phyloP scores from a whole-genome alignment of 1,140 invertebrate genomes.

The Lutraria rhynchaena region DNA sequence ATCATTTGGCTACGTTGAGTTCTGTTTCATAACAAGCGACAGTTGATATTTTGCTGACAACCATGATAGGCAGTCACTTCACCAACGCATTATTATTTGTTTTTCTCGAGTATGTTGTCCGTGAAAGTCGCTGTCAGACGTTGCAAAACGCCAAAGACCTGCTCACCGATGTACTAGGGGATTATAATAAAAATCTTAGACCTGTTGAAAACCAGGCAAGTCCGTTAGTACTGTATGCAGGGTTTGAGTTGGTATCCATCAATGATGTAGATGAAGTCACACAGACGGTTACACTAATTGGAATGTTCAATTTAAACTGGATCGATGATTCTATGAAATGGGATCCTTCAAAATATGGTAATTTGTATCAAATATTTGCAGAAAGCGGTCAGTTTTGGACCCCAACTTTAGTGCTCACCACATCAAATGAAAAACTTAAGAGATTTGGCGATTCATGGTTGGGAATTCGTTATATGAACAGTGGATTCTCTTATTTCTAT shows the following conservation, averaged over 20 bases:
- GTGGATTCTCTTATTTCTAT: not conserved
- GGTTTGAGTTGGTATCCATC: not conserved
- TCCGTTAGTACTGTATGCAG: not conserved
- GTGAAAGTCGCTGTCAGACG: too few species aligned
- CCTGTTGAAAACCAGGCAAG: not conserved
- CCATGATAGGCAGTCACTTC: too few species aligned
- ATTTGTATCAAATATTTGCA: not conserved
- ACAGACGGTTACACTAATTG: not conserved
- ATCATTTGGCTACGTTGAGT: too few species aligned
- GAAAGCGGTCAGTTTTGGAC: constrained; percentile 3
- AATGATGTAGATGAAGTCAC: not conserved
- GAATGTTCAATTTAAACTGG: not conserved
- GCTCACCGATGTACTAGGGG: not conserved
- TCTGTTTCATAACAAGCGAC: too few species aligned
- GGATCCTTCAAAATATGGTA: not conserved
- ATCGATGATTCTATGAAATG: not conserved
- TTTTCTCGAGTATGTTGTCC: too few species aligned
- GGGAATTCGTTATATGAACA: not conserved
- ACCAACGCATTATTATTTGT: too few species aligned
- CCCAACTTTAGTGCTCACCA: constrained; percentile 12
- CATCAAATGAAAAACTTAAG: not conserved
- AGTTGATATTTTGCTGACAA: too few species aligned
- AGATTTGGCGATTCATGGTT: not conserved
- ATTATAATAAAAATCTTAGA: not conserved
- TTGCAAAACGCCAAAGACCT: not conserved